phyloP scores from a whole-genome alignment of 2,888 invertebrate species.

The Portevinia maculata region DNA sequence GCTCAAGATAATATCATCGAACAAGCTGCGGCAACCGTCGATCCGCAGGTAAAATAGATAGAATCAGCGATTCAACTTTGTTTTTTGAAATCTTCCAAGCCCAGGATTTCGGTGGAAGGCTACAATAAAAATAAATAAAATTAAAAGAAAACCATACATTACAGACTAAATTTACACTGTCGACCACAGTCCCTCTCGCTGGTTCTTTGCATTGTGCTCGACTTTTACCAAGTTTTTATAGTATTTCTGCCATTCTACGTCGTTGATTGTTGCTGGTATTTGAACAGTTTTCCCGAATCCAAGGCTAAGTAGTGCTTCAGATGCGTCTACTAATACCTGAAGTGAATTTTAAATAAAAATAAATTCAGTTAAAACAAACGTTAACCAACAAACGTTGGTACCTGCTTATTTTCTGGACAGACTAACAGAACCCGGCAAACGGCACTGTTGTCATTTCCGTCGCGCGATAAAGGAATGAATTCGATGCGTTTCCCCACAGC shows the following conservation, averaged over 20 bases:
- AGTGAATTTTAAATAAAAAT: constrained; percentile 4
- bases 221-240: constrained; percentile 79
- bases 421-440: constrained; percentile 82
- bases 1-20: constrained; percentile 70
- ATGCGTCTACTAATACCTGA: constrained; percentile 78
- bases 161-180: constrained; percentile 48
- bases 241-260: constrained; percentile 76
- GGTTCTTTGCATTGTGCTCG: constrained; percentile 76
- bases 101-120: constrained; percentile 75
- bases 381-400: neutral
- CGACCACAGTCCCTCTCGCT: constrained; percentile 74
- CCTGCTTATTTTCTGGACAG: constrained; percentile 79
- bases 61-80: constrained; percentile 55
- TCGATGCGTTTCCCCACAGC: constrained; percentile 81
- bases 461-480: constrained; percentile 82
- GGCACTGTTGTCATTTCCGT: constrained; percentile 80
- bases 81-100: constrained; percentile 57
- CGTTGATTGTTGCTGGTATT: constrained; percentile 49
- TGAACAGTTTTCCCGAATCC: constrained; percentile 79
- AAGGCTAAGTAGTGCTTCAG: constrained; percentile 80
- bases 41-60: constrained; percentile 77
- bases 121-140: constrained; percentile 28
- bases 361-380: neutral
- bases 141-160: neutral
- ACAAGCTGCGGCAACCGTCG: constrained; percentile 81